Percentiles rank a stretch among this genome's conserved stretches.
Evolutionary conservation across 2,797 vertebrate genomes (phyloP).

Genomic region (Etheostoma nigrum): DNA sequence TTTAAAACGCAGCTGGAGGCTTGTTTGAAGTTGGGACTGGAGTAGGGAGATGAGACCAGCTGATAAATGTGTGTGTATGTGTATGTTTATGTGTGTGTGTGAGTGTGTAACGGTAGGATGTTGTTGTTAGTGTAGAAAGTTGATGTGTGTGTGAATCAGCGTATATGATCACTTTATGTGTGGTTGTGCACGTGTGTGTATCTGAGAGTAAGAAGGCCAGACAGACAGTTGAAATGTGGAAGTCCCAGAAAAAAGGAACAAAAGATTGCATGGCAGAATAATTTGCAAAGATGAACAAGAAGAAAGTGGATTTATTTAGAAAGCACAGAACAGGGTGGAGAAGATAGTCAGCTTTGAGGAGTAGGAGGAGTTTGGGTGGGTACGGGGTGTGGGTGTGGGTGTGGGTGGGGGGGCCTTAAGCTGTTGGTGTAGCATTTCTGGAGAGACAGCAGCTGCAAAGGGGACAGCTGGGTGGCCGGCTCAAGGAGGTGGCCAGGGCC

Average conservation of each 20-base stretch:
- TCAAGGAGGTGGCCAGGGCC: conserved; percentile 37
- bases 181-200: neutral
- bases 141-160: conserved; percentile 1
- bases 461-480: conserved; percentile 74
- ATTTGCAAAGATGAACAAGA: conserved; percentile 39
- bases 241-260: neutral
- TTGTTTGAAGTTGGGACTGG: conserved; percentile 1
- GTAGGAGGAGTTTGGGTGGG: neutral
- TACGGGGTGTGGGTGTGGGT: neutral
- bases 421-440: conserved; percentile 73
- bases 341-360: conserved; percentile 15
- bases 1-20: neutral
- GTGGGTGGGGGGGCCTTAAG: conserved; percentile 12
- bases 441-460: conserved; percentile 70
- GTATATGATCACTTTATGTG: neutral
- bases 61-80: neutral
- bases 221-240: neutral
- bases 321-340: conserved; percentile 53
- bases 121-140: neutral
- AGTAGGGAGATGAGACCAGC: neutral
- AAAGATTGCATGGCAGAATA: conserved; percentile 28
- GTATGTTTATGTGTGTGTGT: neutral
- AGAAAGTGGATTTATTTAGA: conserved; percentile 79
- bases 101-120: neutral
- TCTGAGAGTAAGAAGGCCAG: neutral